Conservation (phyloP, 2,797 vertebrate species). For the Tapera naevia region DNA sequence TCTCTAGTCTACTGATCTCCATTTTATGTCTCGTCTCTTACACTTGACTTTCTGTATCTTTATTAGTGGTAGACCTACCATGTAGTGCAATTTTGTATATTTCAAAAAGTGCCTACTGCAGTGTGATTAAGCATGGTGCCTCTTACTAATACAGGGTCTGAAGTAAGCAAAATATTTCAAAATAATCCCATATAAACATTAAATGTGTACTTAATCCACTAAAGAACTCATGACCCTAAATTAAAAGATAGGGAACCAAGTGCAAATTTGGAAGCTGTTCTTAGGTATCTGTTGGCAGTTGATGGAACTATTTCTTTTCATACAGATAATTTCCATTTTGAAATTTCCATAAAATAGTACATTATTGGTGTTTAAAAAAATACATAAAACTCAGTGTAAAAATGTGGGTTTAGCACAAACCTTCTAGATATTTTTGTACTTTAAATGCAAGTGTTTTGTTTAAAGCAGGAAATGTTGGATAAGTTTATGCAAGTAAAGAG, state of each 20-base stretch:
- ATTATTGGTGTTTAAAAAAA: neutral
- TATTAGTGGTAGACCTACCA: neutral
- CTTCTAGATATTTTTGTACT: neutral
- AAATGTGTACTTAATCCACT: neutral
- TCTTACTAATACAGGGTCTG: neutral
- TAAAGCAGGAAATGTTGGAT: neutral
- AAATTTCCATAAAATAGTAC: neutral
- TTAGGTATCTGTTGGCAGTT: neutral
- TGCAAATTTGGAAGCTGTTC: neutral
- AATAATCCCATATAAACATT: neutral
- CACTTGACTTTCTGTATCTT: neutral
- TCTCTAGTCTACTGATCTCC: neutral
- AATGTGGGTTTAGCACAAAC: neutral
- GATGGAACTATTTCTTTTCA: neutral
- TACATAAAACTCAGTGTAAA: neutral
- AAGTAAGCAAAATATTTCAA: neutral
- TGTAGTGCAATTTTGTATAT: neutral
- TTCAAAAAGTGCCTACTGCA: neutral
- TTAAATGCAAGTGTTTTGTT: neutral
- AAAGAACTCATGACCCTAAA: neutral
- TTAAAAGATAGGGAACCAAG: neutral
- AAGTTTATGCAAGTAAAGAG: conserved; percentile 20
- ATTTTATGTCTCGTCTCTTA: neutral
- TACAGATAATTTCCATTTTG: neutral
- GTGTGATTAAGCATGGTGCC: neutral